phyloP scores from a whole-genome alignment of 2,113 vertebrate species.

The Urocolius indicus region DNA sequence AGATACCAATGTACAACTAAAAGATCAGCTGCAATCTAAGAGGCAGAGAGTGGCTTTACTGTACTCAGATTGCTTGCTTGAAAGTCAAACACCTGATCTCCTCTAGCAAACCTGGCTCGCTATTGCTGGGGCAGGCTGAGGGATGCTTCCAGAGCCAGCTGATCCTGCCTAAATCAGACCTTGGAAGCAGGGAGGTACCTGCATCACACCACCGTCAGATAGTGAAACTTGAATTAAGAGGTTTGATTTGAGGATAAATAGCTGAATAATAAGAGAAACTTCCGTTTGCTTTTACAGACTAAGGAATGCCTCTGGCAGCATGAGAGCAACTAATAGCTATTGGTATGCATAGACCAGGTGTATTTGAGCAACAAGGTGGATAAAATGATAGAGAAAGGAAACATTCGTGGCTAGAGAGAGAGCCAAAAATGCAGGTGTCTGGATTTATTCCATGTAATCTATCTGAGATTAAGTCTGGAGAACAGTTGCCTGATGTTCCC shows the following conservation, averaged over 20 bases:
- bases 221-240: fast-evolving
- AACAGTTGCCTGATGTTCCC: fast-evolving
- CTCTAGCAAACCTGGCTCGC: not conserved
- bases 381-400: not conserved
- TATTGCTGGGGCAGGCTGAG: fast-evolving
- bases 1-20: not conserved
- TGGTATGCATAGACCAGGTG: fast-evolving
- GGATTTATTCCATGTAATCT: not conserved
- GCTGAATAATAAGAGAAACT: not conserved
- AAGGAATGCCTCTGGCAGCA: not conserved
- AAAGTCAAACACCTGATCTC: not conserved
- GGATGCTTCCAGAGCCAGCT: fast-evolving
- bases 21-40: not conserved
- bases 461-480: not conserved
- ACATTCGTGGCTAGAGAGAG: not conserved
- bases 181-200: not conserved
- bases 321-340: fast-evolving
- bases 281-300: not conserved
- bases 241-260: not conserved
- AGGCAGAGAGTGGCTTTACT: not conserved
- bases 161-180: not conserved
- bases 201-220: not conserved
- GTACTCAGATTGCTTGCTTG: not conserved
- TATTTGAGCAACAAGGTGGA: not conserved
- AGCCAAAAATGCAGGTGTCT: not conserved